phyloP scores from a whole-genome alignment of 2,113 vertebrate genomes.

The Entelurus aequoreus region DNA sequence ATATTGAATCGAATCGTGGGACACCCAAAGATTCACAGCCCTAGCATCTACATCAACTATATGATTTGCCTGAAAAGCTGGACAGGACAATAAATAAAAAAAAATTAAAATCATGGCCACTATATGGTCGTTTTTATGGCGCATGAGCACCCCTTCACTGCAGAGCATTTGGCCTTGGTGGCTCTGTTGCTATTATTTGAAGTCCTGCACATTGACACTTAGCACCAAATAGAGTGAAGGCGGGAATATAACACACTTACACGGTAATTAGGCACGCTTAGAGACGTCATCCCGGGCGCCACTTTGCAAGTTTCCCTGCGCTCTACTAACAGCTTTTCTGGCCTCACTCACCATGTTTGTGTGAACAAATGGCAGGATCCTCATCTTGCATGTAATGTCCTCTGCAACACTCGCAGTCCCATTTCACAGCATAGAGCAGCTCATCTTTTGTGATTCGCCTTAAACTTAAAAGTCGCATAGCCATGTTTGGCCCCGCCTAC shows the following conservation, averaged over 20 bases:
- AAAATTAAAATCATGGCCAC: too few relatives aligned
- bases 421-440: slow-evolving; percentile 6
- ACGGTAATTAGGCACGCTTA: background rate
- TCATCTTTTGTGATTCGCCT: slow-evolving; percentile 45
- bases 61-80: too few relatives aligned
- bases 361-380: slow-evolving; percentile 16
- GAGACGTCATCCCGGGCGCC: slow-evolving; percentile 10
- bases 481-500: slow-evolving; percentile 40
- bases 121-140: background rate
- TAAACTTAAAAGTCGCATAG: slow-evolving; percentile 29
- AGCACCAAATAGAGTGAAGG: slow-evolving; percentile 28
- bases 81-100: too few relatives aligned
- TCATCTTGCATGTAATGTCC: slow-evolving; percentile 31
- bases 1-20: too few relatives aligned
- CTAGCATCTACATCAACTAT: too few relatives aligned
- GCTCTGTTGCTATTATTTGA: slow-evolving; percentile 46
- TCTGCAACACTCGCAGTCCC: slow-evolving; percentile 26
- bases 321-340: background rate
- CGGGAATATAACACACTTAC: background rate
- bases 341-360: slow-evolving; percentile 37
- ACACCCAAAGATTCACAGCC: too few relatives aligned
- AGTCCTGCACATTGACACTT: slow-evolving; percentile 45
- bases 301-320: background rate
- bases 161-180: slow-evolving; percentile 53
- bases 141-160: slow-evolving; percentile 48